Evolutionary conservation across 1,140 invertebrate species (phyloP).

Genomic region (Heliconius nattereri): DNA sequence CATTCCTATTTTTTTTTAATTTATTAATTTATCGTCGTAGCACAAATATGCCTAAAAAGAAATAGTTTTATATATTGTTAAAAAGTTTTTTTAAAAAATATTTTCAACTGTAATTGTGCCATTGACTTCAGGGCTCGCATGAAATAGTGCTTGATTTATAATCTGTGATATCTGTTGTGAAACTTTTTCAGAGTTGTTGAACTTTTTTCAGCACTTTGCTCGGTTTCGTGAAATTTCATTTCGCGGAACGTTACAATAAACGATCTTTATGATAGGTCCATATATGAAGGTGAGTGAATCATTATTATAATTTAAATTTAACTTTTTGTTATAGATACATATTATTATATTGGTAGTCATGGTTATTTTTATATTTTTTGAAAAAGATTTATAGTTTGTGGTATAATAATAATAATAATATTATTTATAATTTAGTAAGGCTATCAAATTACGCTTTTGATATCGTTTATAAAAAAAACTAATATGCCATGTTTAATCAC

Average conservation of each 20-base stretch:
- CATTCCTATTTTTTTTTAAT: slow-evolving; percentile 42
- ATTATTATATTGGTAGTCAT: not conserved
- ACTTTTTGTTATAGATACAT: not conserved
- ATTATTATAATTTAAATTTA: slow-evolving; percentile 23
- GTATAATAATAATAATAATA: too few relatives aligned
- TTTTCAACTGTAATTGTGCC: slow-evolving; percentile 53
- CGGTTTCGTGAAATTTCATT: slow-evolving; percentile 74
- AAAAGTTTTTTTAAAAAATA: slow-evolving; percentile 33
- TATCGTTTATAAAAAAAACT: not conserved
- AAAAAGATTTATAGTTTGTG: too few relatives aligned
- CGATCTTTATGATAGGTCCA: slow-evolving; percentile 80
- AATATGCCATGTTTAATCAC: slow-evolving; percentile 10
- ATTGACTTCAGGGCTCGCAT: slow-evolving; percentile 58
- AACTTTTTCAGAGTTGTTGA: slow-evolving; percentile 56
- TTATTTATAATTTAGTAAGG: not conserved
- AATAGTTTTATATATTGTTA: slow-evolving; percentile 51
- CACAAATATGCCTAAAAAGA: slow-evolving; percentile 77
- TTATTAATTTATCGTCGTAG: slow-evolving; percentile 32
- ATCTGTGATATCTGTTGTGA: slow-evolving; percentile 77
- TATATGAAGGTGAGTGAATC: slow-evolving; percentile 77
- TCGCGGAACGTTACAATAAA: slow-evolving; percentile 70
- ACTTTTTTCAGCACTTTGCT: slow-evolving; percentile 50
- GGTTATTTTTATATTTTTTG: not conserved
- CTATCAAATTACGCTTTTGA: not conserved
- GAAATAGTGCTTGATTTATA: slow-evolving; percentile 58